A percentile compares a stretch with the other conserved stretches of the same genome.
Evolutionary conservation across 2,113 vertebrate genomes (phyloP).

Genomic region (Leptodactylus fuscus): DNA sequence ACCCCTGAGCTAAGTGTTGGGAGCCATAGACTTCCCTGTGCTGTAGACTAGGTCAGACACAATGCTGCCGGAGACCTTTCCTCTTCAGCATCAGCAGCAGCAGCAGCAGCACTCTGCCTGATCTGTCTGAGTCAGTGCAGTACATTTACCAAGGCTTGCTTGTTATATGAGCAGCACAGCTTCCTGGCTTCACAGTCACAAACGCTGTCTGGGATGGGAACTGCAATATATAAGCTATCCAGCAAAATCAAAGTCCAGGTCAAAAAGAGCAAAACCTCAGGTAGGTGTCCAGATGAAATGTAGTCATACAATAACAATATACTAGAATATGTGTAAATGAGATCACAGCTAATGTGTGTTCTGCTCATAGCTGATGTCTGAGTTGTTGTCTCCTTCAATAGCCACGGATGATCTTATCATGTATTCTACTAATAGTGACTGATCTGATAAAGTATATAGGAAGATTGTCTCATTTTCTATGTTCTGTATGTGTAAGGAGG

Average conservation of each 20-base stretch:
- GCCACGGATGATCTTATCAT: not conserved
- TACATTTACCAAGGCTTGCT: conserved; percentile 31
- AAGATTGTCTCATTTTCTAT: too few relatives aligned
- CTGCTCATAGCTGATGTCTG: not conserved
- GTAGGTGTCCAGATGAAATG: conserved; percentile 59
- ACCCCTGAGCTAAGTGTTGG: not conserved
- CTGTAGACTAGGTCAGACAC: conserved; percentile 7
- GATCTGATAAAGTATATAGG: not conserved
- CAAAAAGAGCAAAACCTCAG: conserved; percentile 67
- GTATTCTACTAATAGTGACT: not conserved
- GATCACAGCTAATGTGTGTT: not conserved
- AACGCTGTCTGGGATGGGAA: conserved; percentile 62
- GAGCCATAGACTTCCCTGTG: not conserved
- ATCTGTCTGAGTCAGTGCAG: conserved; percentile 34
- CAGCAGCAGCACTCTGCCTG: conserved; percentile 36
- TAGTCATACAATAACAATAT: not conserved
- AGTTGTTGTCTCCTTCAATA: not conserved
- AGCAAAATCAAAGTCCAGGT: conserved; percentile 66
- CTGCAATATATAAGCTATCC: conserved; percentile 66
- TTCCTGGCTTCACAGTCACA: conserved; percentile 7
- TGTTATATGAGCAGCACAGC: conserved; percentile 57
- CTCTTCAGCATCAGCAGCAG: conserved; percentile 50
- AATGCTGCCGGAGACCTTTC: conserved; percentile 36
- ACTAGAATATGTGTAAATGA: not conserved
- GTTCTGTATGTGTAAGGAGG: too few relatives aligned